A percentile compares a stretch with the other conserved stretches of the same genome.
Conservation (phyloP, 2,888 invertebrate species). For the Bombylius major region DNA sequence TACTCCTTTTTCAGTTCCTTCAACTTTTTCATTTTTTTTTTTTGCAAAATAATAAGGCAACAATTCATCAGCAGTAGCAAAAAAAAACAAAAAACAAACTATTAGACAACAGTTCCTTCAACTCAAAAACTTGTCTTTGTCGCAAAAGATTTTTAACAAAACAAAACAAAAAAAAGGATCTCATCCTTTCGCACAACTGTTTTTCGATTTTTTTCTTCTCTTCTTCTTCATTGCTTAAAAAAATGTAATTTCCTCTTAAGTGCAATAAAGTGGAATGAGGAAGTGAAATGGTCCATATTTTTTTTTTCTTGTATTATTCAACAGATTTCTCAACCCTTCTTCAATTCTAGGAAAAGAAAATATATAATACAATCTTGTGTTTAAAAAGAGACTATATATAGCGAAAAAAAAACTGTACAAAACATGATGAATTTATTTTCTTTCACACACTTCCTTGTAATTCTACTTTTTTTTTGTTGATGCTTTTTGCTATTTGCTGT, state of each 20-base stretch:
- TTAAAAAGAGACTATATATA: no score
- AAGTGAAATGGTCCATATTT: background rate
- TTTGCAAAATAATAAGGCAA: no score
- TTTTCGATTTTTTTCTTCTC: no score
- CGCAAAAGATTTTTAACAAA: no score
- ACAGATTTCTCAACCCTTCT: background rate
- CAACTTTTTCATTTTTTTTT: no score
- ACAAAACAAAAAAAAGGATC: background rate
- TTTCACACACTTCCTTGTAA: slow-evolving; percentile 1
- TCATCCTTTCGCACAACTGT: background rate
- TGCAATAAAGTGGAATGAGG: slow-evolving; percentile 6
- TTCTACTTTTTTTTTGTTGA: background rate
- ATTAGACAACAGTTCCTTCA: no score
- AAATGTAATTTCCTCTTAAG: slow-evolving; percentile 3
- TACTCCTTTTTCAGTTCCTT: no score
- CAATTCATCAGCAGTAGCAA: no score
- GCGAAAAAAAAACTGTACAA: background rate
- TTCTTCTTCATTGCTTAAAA: background rate
- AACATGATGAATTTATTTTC: background rate
- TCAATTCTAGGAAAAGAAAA: background rate
- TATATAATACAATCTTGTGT: no score
- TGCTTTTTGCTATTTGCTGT: background rate
- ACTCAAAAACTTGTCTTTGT: no score
- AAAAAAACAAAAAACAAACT: no score
- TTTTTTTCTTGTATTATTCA: no score